Conservation (phyloP, 2,113 vertebrate species). For the human region GRCh38 chr17:42783501-42784000, state of each 20-base stretch:
- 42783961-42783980: conserved; percentile 97
- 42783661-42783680: conserved; percentile 7
- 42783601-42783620: neutral
- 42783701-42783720: neutral
- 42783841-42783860: neutral
- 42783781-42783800: neutral
- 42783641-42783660: neutral
- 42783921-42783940: conserved; percentile 84
- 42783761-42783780: neutral
- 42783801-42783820: neutral
- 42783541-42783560: neutral
- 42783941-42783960: conserved; percentile 98
- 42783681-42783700: neutral
- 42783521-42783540: neutral
- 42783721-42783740: neutral
- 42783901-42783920: neutral
- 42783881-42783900: accelerated
- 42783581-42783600: conserved; percentile 56
- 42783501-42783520: neutral
- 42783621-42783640: conserved; percentile 56
- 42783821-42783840: neutral
- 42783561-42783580: conserved; percentile 51
- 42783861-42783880: neutral
- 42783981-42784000: conserved; percentile 96
- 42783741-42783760: neutral